These are phyloP conservation scores for Monochamus saltuarius DNA, from an alignment of 1,140 invertebrate genomes.

Conservation along the genomic window DNA sequence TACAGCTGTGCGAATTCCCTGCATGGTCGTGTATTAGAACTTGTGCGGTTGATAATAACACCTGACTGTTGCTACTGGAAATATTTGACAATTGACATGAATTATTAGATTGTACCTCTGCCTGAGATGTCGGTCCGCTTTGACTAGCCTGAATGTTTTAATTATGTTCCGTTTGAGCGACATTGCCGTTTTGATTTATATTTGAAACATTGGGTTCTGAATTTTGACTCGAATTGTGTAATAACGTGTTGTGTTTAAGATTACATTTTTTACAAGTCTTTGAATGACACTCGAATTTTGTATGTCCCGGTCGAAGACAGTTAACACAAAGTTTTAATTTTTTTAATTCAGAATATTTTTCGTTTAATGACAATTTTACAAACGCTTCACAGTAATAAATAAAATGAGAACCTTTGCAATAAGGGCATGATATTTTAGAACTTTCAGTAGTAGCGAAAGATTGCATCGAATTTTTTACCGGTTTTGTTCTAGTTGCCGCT, in stretches of 20 bases:
- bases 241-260: too few species aligned
- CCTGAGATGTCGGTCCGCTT: too few species aligned
- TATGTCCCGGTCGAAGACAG: constrained; percentile 15
- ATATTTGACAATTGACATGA: too few species aligned
- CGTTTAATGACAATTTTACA: constrained; percentile 6
- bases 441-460: too few species aligned
- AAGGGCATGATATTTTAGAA: background rate
- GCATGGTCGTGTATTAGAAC: constrained; percentile 8
- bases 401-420: constrained; percentile 5
- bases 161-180: background rate
- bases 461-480: background rate
- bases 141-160: too few species aligned
- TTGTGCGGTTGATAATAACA: constrained; percentile 17
- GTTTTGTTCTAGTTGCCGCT: background rate
- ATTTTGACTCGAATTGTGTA: too few species aligned
- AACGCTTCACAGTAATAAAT: constrained; percentile 17
- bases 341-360: constrained; percentile 11
- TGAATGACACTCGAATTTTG: background rate
- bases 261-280: too few species aligned
- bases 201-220: constrained; percentile 2
- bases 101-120: background rate
- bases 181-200: background rate
- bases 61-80: background rate
- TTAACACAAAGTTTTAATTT: background rate
- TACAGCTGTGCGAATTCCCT: constrained; percentile 1